Conservation (phyloP, 2,113 vertebrate species). For the Bufo bufo region DNA sequence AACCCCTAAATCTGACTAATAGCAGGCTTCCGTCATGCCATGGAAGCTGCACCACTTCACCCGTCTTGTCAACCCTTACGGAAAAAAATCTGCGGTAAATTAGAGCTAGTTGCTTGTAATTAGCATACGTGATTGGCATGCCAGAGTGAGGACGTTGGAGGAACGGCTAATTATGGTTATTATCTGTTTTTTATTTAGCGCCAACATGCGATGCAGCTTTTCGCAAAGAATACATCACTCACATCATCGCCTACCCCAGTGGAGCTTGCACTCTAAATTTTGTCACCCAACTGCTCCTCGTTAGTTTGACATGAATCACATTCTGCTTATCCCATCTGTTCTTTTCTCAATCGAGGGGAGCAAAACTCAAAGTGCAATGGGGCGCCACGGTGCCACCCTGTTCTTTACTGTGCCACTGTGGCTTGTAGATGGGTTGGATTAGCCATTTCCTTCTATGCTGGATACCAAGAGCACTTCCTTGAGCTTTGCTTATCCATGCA, state of each 20-base stretch:
- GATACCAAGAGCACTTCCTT: not conserved
- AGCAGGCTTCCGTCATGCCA: not conserved
- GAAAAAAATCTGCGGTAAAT: constrained; percentile 3
- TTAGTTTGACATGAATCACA: not conserved
- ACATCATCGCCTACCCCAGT: not conserved
- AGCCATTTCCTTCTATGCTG: not conserved
- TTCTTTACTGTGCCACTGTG: not conserved
- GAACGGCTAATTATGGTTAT: constrained; percentile 16
- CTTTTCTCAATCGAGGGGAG: not conserved
- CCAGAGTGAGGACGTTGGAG: not conserved
- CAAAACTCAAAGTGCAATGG: not conserved
- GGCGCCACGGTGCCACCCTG: too few species aligned
- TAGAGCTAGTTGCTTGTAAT: constrained; percentile 16
- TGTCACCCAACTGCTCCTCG: not conserved
- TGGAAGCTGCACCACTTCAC: not conserved
- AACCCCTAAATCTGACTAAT: not conserved
- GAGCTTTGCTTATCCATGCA: not conserved
- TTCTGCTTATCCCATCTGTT: not conserved
- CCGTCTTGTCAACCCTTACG: not conserved
- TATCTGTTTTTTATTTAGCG: constrained; percentile 24
- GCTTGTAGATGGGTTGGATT: not conserved
- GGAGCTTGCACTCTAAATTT: not conserved
- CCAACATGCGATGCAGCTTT: not conserved
- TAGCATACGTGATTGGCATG: constrained; percentile 14
- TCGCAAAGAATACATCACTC: not conserved